Evolutionary conservation across 2,113 vertebrate species (phyloP).

Genomic region (Amazona guildingii): DNA sequence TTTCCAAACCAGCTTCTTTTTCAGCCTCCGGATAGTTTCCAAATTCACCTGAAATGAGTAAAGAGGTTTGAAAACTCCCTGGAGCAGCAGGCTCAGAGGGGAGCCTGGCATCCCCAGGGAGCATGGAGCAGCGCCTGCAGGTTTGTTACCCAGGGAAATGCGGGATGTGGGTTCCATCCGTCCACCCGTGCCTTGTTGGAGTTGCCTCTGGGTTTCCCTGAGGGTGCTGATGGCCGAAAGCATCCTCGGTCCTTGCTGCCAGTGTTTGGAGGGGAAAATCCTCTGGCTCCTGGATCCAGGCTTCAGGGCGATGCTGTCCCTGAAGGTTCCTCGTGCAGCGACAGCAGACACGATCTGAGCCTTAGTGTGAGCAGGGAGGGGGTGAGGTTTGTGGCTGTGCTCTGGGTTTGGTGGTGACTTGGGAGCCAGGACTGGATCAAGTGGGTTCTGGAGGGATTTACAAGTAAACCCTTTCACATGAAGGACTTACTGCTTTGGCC

Average conservation of each 20-base stretch:
- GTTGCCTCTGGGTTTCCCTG: neutral
- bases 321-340: neutral
- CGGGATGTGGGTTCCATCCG: neutral
- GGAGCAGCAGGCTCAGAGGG: neutral
- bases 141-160: neutral
- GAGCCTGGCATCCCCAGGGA: neutral
- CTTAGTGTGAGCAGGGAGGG: neutral
- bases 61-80: neutral
- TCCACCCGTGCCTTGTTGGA: neutral
- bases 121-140: neutral
- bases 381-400: neutral
- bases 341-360: fast-evolving
- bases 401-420: neutral
- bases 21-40: neutral
- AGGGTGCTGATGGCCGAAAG: neutral
- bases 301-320: neutral
- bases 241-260: neutral
- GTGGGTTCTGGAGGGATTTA: neutral
- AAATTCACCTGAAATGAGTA: neutral
- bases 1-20: neutral
- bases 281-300: neutral
- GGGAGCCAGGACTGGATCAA: neutral
- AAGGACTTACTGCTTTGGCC: neutral
- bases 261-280: neutral
- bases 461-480: neutral